Conservation (phyloP, 2,797 vertebrate species). For the Arnoldichthys spilopterus region DNA sequence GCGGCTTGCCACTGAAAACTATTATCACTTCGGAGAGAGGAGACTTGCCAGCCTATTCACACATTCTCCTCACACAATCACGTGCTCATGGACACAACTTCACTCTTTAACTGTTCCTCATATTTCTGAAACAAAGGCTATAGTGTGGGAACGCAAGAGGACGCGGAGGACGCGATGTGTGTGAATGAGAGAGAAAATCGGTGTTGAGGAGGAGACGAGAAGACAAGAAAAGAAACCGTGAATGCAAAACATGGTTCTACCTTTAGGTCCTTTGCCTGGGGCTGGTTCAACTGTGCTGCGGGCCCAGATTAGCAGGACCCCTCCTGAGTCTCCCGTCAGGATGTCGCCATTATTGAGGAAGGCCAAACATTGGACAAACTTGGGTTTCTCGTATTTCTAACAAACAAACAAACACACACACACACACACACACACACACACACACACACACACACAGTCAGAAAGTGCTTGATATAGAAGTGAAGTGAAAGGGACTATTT, state of each 20-base stretch:
- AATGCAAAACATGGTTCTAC: constrained; percentile 70
- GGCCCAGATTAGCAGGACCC: constrained; percentile 92
- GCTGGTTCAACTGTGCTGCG: constrained; percentile 87
- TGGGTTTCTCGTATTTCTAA: constrained; percentile 98
- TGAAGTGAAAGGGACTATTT: too few species aligned
- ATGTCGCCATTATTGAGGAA: constrained; percentile 94
- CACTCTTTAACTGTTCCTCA: neutral
- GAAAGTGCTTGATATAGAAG: neutral
- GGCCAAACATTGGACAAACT: constrained; percentile 94
- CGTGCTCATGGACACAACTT: too few species aligned
- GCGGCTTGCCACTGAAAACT: constrained; percentile 76
- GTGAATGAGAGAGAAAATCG: neutral
- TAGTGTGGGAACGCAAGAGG: neutral
- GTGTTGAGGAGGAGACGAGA: too few species aligned
- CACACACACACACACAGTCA: neutral
- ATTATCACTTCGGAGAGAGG: constrained; percentile 62
- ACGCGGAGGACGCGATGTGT: too few species aligned
- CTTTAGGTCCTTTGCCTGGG: constrained; percentile 91
- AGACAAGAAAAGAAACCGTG: too few species aligned
- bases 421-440: too few species aligned
- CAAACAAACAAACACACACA: too few species aligned
- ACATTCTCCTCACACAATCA: too few species aligned
- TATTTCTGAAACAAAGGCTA: constrained; percentile 13
- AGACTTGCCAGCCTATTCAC: constrained; percentile 32
- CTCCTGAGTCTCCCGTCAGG: constrained; percentile 95